Evolutionary conservation across 30 jellyfish, hydroid and myxozoan species (phyloP).

Genomic region (Morbakka virulenta): DNA sequence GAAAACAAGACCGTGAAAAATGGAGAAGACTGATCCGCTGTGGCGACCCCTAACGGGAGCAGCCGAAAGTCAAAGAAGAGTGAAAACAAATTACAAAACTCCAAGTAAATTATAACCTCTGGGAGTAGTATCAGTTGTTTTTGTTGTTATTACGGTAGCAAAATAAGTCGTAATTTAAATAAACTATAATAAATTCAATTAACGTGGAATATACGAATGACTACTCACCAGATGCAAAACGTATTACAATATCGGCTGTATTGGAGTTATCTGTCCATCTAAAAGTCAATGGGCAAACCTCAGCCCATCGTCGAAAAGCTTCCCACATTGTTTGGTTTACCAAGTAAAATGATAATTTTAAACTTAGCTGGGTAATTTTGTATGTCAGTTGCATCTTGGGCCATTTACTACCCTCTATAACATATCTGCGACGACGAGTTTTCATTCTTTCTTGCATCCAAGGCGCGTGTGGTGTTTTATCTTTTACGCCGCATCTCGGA

Average conservation of each 20-base stretch:
- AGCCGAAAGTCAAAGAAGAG: too few species aligned
- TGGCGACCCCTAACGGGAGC: too few species aligned
- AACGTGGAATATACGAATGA: neutral
- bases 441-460: constrained; percentile 51
- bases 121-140: too few species aligned
- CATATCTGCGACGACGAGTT: constrained; percentile 52
- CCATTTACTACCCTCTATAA: constrained; percentile 59
- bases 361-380: constrained; percentile 49
- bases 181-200: too few species aligned
- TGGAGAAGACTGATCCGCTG: too few species aligned
- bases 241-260: constrained; percentile 60
- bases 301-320: constrained; percentile 82
- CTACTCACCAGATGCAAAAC: constrained; percentile 68
- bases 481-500: constrained; percentile 82
- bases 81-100: too few species aligned
- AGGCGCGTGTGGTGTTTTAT: constrained; percentile 67
- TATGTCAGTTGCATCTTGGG: constrained; percentile 49
- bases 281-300: constrained; percentile 62
- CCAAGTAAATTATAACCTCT: too few species aligned
- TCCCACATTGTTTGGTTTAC: constrained; percentile 29
- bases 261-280: constrained; percentile 26
- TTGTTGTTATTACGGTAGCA: too few species aligned
- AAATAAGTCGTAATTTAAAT: too few species aligned
- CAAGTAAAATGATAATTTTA: constrained; percentile 30
- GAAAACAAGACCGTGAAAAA: too few species aligned